Conservation (phyloP, 2,888 invertebrate species). For the Poecilobothrus nobilitatus region DNA sequence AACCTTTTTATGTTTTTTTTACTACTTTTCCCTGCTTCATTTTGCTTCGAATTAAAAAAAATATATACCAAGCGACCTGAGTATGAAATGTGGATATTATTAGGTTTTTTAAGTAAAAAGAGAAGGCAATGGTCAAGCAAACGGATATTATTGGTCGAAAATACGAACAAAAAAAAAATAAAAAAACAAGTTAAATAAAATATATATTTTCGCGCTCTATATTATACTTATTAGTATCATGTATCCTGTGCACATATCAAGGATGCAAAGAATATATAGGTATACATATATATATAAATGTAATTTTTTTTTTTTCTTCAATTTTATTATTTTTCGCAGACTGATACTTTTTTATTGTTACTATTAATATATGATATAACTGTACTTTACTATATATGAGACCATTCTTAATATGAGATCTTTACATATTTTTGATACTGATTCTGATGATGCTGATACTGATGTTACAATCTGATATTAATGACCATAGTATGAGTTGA, state of each 20-base stretch:
- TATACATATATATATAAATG: too few species aligned
- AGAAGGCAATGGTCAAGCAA: constrained; percentile 1
- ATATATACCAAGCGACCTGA: neutral
- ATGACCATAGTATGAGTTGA: too few species aligned
- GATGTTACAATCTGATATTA: too few species aligned
- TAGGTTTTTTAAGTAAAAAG: neutral
- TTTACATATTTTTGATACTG: too few species aligned
- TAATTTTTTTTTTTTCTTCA: neutral
- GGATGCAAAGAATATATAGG: too few species aligned
- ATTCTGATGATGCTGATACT: too few species aligned
- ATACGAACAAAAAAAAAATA: neutral
- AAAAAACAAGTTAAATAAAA: neutral
- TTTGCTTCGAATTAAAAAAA: neutral
- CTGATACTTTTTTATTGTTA: too few species aligned
- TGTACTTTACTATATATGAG: too few species aligned
- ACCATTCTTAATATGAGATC: too few species aligned
- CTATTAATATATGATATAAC: too few species aligned
- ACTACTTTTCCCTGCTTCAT: neutral
- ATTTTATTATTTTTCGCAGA: neutral
- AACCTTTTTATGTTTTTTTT: neutral
- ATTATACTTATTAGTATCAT: neutral
- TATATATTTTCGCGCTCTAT: neutral
- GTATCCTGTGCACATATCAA: too few species aligned
- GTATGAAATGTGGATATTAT: neutral
- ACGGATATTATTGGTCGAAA: constrained; percentile 4